phyloP scores from a whole-genome alignment of 2,888 invertebrate species.

The Drosophila ustulata region DNA sequence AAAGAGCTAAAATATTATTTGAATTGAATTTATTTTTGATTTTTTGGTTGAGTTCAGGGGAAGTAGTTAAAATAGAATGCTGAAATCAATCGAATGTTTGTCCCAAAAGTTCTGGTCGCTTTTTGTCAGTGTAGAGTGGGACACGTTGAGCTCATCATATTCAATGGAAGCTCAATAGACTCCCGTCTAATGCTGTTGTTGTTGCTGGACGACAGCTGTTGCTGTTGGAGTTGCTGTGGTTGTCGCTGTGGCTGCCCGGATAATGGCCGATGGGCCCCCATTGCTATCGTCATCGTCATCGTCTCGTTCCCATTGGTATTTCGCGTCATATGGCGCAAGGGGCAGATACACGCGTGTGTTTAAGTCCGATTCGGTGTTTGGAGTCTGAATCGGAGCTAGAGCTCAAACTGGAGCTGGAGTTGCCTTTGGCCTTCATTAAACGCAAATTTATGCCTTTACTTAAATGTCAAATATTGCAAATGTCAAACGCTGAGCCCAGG shows the following conservation, averaged over 20 bases:
- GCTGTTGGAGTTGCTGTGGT: conserved; percentile 1
- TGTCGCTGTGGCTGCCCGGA: conserved; percentile 37
- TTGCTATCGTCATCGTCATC: conserved; percentile 16
- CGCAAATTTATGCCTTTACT: conserved; percentile 80
- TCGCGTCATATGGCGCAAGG: conserved; percentile 54
- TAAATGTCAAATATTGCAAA: conserved; percentile 81
- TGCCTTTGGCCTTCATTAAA: conserved; percentile 77
- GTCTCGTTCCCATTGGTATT: conserved; percentile 31
- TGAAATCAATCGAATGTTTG: no score
- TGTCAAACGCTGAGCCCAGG: conserved; percentile 64
- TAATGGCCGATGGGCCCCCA: conserved; percentile 44
- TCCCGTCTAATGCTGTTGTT: conserved; percentile 12
- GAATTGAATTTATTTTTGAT: no score
- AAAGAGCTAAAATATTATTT: no score
- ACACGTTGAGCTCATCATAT: conserved; percentile 45
- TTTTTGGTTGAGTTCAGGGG: no score
- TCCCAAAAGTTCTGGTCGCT: not conserved
- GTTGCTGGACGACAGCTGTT: conserved; percentile 52
- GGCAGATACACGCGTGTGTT: conserved; percentile 38
- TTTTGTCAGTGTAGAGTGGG: conserved; percentile 3
- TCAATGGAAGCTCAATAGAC: conserved; percentile 67
- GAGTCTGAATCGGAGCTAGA: conserved; percentile 1
- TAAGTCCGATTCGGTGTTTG: conserved; percentile 20
- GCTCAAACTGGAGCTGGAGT: not conserved
- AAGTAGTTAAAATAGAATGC: no score